Conservation (phyloP, 2,797 vertebrate species). For the Chrysocyon brachyurus region DNA sequence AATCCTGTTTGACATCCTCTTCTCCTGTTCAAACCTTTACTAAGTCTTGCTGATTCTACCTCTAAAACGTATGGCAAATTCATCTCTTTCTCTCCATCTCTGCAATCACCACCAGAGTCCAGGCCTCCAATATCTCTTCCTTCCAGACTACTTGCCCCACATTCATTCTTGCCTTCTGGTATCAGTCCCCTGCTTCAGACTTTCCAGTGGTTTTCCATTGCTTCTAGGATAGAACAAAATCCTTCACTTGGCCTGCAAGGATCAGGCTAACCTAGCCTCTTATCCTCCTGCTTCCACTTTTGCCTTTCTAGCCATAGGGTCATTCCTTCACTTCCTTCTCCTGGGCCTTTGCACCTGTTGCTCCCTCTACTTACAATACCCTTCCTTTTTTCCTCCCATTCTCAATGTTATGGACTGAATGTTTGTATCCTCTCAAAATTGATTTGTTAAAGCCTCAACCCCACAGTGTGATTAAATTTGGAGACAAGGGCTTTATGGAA, state of each 20-base stretch:
- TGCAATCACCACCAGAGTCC: neutral
- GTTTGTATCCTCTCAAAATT: neutral
- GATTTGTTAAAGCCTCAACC: neutral
- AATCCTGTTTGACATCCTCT: neutral
- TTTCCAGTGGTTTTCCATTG: neutral
- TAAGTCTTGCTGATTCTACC: neutral
- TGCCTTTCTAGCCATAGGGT: neutral
- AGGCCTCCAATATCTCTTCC: too few species aligned
- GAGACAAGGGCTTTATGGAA: neutral
- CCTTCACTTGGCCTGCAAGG: neutral
- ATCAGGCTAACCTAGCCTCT: neutral
- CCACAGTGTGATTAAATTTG: neutral
- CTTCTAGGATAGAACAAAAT: neutral
- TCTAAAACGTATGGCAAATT: neutral
- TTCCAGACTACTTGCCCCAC: neutral
- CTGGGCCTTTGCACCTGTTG: neutral
- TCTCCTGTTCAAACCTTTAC: neutral
- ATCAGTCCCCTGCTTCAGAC: neutral
- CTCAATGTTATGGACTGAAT: neutral
- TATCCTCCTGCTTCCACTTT: neutral
- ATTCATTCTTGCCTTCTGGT: neutral
- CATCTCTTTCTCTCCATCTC: neutral
- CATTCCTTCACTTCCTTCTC: neutral
- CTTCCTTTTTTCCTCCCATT: neutral
- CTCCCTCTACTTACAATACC: neutral